A percentile compares a stretch with the other conserved stretches of the same genome.
Evolutionary conservation across 2,797 vertebrate species (phyloP).

Genomic region (Aythya fuligula): DNA sequence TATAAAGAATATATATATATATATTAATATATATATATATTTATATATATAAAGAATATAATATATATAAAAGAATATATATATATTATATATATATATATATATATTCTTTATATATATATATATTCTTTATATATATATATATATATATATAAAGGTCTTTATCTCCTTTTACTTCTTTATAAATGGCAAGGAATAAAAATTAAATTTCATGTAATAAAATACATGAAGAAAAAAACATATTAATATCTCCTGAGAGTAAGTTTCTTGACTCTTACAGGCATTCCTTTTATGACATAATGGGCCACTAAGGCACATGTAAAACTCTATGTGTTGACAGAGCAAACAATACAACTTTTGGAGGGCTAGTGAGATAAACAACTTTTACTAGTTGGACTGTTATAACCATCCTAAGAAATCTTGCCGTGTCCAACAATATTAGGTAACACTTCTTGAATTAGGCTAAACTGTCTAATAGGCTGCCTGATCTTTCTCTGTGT

Average conservation of each 20-base stretch:
- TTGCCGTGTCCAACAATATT: accelerated
- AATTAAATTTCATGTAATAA: background rate
- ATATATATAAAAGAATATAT: too few species aligned
- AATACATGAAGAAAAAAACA: background rate
- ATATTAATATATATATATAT: too few species aligned
- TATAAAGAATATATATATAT: too few species aligned
- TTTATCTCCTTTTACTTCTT: too few species aligned
- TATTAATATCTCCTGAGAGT: background rate
- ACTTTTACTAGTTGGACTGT: background rate
- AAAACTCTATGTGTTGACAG: background rate
- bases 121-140: too few species aligned
- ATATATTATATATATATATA: too few species aligned
- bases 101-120: too few species aligned
- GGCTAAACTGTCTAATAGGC: background rate
- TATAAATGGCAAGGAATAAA: background rate
- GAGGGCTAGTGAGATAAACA: background rate
- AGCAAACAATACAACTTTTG: background rate
- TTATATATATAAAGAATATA: too few species aligned
- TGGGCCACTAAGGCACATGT: background rate
- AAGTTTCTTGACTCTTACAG: background rate
- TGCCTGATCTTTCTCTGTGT: background rate
- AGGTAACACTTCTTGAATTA: background rate
- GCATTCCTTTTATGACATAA: background rate
- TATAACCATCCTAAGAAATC: background rate
- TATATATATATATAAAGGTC: too few species aligned